Base-by-base conservation (phyloP, 2,113 vertebrate genomes). In the Varanus komodoensis region DNA sequence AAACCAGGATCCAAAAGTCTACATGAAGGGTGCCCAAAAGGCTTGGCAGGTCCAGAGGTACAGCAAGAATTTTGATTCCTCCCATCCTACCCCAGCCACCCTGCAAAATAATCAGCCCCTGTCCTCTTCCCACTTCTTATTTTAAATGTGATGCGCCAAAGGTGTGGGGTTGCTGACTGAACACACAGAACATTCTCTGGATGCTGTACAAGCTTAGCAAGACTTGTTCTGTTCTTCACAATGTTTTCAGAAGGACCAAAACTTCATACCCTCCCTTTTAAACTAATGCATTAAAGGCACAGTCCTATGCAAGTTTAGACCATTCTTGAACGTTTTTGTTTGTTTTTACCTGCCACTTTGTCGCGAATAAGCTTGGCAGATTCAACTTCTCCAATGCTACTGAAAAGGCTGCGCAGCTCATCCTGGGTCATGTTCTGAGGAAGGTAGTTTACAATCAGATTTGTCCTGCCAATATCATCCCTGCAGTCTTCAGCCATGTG, bases 401-500 rank as follows among this genome's bases (percentile, higher is more conserved):
- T 98, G 93, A 99, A 99, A 44, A 99, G 98, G 94, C 99, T 99
- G 73, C 99, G 98, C 38, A 99, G 92, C 92, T 99, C 99, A 90
- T 99, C 99, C 95, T 99, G 99, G 0, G 98, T 98, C 99, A 99
- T 99, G 96, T 98, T 99, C 97, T 99, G 99, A 88, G 99, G 99
- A 96, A 99, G 97, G 97, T 99, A 99, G 97, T 99, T 99, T 90
- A 99, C 98, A 71, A 99, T 99, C 91, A 99, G 95, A 96, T 99
- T 99, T 86, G 99, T 99, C 97, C 99, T 98, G 93, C 98, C 97
- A 15, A 98, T 97, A 90, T 98, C 97, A 32, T 99, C 99, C 94
- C 98, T 98, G 94, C 97, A 98, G 93, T 99, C 99, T 91, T 99
- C 99, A 89, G 98, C 98, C 99, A 99, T 99, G 98, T 99, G 99